A percentile compares a stretch with the other conserved stretches of the same genome.
phyloP scores from a whole-genome alignment of 2,797 vertebrate species.

The Ctenopoma multispine region DNA sequence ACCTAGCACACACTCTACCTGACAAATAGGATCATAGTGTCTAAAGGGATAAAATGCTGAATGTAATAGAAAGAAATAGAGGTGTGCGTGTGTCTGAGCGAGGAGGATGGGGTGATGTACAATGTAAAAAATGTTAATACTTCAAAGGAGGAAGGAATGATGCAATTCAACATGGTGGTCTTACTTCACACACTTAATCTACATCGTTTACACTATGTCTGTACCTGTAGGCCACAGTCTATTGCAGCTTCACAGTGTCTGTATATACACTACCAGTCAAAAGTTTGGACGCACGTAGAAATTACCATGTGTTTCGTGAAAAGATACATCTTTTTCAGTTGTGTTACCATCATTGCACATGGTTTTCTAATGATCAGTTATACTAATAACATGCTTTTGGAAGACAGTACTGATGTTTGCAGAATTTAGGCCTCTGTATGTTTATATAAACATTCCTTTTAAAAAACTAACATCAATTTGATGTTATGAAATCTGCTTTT shows the following conservation, averaged over 20 bases:
- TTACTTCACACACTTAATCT: slow-evolving; percentile 58
- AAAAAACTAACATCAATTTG: too few species aligned
- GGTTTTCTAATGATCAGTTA: too few species aligned
- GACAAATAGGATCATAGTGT: slow-evolving; percentile 84
- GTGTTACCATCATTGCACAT: too few species aligned
- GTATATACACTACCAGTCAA: too few species aligned
- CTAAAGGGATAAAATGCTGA: slow-evolving; percentile 80
- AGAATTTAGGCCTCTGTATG: too few species aligned
- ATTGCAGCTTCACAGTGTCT: slow-evolving; percentile 36
- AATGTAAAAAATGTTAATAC: slow-evolving; percentile 70
- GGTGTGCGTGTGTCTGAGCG: slow-evolving; percentile 12
- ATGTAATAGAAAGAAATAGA: slow-evolving; percentile 72
- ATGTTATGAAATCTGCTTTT: too few species aligned
- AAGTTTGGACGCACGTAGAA: too few species aligned
- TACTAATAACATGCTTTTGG: too few species aligned
- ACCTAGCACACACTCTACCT: slow-evolving; percentile 82
- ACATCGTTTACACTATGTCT: slow-evolving; percentile 47
- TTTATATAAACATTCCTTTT: too few species aligned
- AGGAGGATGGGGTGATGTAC: slow-evolving; percentile 41
- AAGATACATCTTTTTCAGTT: too few species aligned
- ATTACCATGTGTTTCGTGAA: too few species aligned
- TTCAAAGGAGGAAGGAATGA: slow-evolving; percentile 68
- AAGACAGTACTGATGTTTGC: too few species aligned
- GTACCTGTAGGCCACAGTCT: slow-evolving; percentile 58
- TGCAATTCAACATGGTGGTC: slow-evolving; percentile 69